A percentile compares a stretch with the other conserved stretches of the same genome.
Conservation (phyloP, 2,797 vertebrate genomes). For the Aulostomus chinensis region DNA sequence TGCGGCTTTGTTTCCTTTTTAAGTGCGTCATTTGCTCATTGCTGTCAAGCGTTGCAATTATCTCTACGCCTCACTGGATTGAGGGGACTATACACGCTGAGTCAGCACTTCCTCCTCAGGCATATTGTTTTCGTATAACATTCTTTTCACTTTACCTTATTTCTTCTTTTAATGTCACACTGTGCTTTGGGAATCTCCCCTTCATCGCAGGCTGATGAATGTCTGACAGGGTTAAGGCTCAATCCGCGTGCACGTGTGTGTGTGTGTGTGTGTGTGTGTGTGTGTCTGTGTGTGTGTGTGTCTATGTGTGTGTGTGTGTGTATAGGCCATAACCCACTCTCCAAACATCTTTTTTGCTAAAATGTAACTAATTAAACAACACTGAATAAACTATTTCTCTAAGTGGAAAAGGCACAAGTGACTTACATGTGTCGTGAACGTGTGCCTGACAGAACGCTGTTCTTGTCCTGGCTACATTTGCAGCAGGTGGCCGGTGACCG, state of each 20-base stretch:
- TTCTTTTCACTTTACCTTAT: conserved; percentile 49
- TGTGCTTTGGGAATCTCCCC: conserved; percentile 41
- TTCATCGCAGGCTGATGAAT: conserved; percentile 28
- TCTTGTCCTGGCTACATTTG: conserved; percentile 19
- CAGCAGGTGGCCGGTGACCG: conserved; percentile 46
- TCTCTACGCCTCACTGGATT: conserved; percentile 35
- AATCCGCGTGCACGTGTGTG: no score
- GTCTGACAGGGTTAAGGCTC: no score
- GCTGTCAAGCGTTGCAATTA: background rate
- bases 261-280: background rate
- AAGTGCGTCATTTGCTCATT: no score
- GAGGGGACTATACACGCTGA: no score
- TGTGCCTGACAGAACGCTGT: background rate
- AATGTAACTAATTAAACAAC: no score
- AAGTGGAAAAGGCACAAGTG: no score
- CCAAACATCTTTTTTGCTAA: no score
- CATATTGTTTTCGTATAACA: conserved; percentile 46
- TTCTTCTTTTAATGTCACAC: conserved; percentile 44
- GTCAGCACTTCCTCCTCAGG: conserved; percentile 29
- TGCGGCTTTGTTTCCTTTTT: no score
- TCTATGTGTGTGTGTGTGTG: background rate
- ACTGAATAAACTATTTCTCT: no score
- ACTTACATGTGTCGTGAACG: no score
- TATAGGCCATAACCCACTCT: background rate
- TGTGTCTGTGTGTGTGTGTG: conserved; percentile 5